Percentiles rank a stretch among this genome's conserved stretches.
Conservation (phyloP, 2,113 vertebrate species). For the Oncorhynchus clarkii region DNA sequence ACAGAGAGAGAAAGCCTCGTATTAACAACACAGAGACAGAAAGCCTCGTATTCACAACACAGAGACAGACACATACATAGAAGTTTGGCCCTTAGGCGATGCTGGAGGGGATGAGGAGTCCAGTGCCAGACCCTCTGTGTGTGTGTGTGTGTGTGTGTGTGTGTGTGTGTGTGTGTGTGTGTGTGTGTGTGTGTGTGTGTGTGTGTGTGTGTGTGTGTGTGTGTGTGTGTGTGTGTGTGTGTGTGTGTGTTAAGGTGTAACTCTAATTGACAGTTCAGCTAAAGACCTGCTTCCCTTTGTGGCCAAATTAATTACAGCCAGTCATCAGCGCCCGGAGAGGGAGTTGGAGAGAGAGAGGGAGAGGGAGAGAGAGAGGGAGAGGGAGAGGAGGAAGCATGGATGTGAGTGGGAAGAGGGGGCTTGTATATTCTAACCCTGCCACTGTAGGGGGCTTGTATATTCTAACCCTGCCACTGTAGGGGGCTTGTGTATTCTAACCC, state of each 20-base stretch:
- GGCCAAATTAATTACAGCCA: not conserved
- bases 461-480: too few species aligned
- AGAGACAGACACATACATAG: constrained; percentile 9
- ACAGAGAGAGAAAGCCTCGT: too few species aligned
- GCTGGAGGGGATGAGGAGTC: not conserved
- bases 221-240: not conserved
- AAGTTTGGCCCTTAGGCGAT: not conserved
- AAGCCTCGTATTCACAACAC: not conserved
- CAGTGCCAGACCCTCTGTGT: not conserved
- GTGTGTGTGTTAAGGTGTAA: not conserved
- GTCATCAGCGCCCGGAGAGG: not conserved
- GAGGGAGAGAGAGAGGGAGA: not conserved
- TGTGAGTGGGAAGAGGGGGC: not conserved
- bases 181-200: too few species aligned
- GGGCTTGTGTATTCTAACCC: too few species aligned
- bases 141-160: not conserved
- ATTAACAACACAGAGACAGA: too few species aligned
- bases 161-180: not conserved
- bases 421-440: too few species aligned
- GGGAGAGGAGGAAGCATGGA: not conserved
- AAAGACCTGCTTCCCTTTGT: not conserved
- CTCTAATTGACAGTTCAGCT: not conserved
- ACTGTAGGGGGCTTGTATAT: not conserved
- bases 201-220: too few species aligned
- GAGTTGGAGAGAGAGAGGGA: too few species aligned